A percentile compares a stretch with the other conserved stretches of the same genome.
Conservation (phyloP, 2,797 vertebrate genomes). For the Gallinago nigripennis region DNA sequence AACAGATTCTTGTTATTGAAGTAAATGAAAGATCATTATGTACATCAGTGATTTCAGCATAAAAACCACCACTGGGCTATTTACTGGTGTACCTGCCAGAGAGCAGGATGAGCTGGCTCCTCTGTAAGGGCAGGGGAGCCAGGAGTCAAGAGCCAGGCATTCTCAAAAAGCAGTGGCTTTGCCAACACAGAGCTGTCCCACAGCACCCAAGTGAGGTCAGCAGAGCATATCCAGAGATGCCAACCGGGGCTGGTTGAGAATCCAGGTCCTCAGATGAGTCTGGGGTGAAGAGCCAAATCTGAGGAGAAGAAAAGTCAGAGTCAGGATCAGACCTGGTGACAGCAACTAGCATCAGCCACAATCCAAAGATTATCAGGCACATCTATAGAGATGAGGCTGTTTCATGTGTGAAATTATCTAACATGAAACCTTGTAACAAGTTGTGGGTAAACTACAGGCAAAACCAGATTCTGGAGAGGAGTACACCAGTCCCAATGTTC, state of each 20-base stretch:
- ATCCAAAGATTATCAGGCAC: not conserved
- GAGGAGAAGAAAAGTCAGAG: not conserved
- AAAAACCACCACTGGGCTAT: not conserved
- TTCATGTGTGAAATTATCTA: not conserved
- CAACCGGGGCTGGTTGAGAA: not conserved
- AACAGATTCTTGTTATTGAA: not conserved
- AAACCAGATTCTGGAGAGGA: not conserved
- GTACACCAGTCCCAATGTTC: fast-evolving
- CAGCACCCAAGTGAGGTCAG: fast-evolving
- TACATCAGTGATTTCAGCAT: not conserved
- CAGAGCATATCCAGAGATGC: not conserved
- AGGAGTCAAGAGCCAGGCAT: not conserved
- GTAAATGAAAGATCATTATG: not conserved
- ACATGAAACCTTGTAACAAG: fast-evolving
- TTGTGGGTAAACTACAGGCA: not conserved
- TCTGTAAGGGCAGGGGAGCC: not conserved
- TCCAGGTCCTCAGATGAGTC: not conserved
- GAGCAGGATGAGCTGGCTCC: not conserved
- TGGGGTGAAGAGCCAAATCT: not conserved
- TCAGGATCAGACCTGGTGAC: not conserved
- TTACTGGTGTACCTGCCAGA: not conserved
- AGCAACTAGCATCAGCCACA: fast-evolving
- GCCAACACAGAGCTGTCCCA: fast-evolving
- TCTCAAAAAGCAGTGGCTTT: not conserved
- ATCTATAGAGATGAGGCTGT: not conserved